Conservation (phyloP, 2,113 vertebrate genomes). For the Microcebus griseorufus region DNA sequence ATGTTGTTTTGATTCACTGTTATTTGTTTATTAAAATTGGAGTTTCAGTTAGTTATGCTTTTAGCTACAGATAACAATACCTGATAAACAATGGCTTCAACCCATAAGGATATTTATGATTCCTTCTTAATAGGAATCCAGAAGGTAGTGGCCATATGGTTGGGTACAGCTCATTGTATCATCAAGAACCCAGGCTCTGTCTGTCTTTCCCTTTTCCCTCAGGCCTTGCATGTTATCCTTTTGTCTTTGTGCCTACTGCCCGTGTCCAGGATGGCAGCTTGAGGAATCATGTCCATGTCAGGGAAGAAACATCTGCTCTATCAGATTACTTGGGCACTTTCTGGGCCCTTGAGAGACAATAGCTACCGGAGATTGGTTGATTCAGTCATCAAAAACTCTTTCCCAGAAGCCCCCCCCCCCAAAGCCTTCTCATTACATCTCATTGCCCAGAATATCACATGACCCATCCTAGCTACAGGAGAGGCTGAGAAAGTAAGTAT, state of each 20-base stretch:
- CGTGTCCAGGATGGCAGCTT: not conserved
- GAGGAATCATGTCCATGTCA: not conserved
- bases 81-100: not conserved
- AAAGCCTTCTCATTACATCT: not conserved
- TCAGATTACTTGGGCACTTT: not conserved
- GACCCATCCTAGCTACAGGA: not conserved
- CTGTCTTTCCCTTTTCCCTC: not conserved
- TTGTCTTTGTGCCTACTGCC: not conserved
- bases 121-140: not conserved
- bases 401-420: not conserved
- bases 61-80: not conserved
- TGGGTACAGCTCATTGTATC: not conserved
- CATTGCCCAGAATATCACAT: not conserved
- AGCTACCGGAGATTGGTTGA: too few species aligned
- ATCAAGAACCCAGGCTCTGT: not conserved
- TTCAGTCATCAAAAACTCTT: not conserved
- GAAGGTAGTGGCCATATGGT: not conserved
- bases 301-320: not conserved
- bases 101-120: not conserved
- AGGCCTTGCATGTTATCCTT: not conserved
- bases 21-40: not conserved
- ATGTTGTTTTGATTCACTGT: not conserved
- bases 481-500: not conserved
- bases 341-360: too few species aligned
- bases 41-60: not conserved